phyloP scores from a whole-genome alignment of 2,113 vertebrate species.

The Apteryx owenii region DNA sequence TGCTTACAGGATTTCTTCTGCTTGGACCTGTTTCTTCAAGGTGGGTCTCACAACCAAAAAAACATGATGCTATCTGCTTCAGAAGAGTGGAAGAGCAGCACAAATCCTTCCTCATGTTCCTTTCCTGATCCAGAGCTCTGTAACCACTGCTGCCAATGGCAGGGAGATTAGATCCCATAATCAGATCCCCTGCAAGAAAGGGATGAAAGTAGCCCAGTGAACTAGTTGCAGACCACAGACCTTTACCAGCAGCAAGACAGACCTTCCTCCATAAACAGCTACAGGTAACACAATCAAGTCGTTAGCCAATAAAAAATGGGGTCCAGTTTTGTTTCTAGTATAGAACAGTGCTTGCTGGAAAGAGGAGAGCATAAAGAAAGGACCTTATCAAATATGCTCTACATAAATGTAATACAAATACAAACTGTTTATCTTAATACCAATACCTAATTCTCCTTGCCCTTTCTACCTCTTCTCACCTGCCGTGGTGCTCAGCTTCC shows the following conservation, averaged over 20 bases:
- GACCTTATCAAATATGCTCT: neutral
- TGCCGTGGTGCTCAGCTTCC: fast-evolving
- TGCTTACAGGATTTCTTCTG: neutral
- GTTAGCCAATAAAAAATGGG: neutral
- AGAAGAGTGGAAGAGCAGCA: neutral
- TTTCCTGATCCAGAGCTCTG: neutral
- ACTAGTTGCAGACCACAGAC: neutral
- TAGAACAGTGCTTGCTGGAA: neutral
- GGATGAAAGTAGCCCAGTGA: neutral
- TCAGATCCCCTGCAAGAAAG: neutral
- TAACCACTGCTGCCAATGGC: neutral
- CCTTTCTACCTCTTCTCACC: neutral
- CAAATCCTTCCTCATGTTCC: neutral
- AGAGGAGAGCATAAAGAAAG: neutral
- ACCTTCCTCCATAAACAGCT: neutral
- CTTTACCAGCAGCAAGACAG: neutral
- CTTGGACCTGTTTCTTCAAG: neutral
- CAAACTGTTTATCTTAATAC: neutral
- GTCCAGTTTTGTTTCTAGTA: neutral
- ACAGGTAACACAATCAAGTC: neutral
- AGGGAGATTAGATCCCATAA: neutral
- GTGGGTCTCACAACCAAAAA: neutral
- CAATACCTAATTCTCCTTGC: neutral
- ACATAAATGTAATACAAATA: neutral
- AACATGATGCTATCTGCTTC: neutral